Percentiles rank a stretch among this genome's conserved stretches.
These are phyloP conservation scores for Axis porcinus DNA, from an alignment of 2,113 vertebrate species.

Conservation along the genomic window DNA sequence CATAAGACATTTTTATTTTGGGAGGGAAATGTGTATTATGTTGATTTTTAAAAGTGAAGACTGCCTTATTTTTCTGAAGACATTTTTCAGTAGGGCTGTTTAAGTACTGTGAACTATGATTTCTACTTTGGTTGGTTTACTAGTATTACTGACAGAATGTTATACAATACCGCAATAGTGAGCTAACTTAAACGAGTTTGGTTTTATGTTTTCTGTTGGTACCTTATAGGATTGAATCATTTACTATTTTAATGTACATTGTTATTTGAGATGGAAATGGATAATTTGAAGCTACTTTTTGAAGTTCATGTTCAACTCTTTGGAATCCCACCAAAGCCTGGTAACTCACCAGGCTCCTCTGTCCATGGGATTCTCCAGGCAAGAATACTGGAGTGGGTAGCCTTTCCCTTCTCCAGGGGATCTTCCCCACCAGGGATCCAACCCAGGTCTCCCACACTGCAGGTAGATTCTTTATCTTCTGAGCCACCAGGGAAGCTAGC, in stretches of 20 bases:
- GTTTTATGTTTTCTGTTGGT: constrained; percentile 21
- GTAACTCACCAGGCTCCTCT: background rate
- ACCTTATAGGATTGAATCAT: background rate
- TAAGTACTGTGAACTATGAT: background rate
- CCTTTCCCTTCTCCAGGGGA: background rate
- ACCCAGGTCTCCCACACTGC: background rate
- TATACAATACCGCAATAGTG: background rate
- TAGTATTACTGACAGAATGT: background rate
- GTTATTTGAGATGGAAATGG: constrained; percentile 4
- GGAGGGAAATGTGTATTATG: background rate
- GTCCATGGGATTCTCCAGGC: background rate
- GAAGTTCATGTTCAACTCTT: background rate
- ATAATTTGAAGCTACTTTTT: constrained; percentile 1
- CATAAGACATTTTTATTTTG: background rate
- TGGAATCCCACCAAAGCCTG: too few species aligned
- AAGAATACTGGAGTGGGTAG: background rate
- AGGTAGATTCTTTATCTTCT: background rate
- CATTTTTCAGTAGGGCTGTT: background rate
- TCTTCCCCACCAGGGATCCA: background rate
- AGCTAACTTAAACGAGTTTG: background rate
- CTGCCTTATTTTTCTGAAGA: background rate
- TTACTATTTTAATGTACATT: background rate
- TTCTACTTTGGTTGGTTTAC: background rate
- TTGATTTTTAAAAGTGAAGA: background rate
- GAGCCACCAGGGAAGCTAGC: background rate